Evolutionary conservation across 2,113 vertebrate genomes (phyloP).

Genomic region (Hirundichthys speculiger): DNA sequence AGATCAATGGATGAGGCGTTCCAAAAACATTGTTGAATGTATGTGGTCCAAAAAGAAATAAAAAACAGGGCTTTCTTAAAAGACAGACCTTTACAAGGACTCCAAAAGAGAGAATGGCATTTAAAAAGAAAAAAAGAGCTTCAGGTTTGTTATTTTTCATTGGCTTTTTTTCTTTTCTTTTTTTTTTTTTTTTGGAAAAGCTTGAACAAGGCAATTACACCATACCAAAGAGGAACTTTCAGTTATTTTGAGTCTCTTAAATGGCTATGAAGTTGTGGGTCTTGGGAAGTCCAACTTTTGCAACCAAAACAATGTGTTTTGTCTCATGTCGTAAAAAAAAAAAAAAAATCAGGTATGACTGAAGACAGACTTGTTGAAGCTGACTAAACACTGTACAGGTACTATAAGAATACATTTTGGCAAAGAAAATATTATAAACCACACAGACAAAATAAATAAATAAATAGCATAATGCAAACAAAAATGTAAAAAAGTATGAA

Average conservation of each 20-base stretch:
- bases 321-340: background rate
- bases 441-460: no score
- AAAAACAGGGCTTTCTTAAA: background rate
- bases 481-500: background rate
- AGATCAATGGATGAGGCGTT: slow-evolving; percentile 16
- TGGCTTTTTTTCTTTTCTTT: no score
- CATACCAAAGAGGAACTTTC: slow-evolving; percentile 21
- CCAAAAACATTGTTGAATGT: slow-evolving; percentile 19
- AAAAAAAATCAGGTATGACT: slow-evolving; percentile 19
- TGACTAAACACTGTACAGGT: slow-evolving; percentile 16
- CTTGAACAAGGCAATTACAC: slow-evolving; percentile 16
- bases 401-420: no score
- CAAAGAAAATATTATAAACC: background rate
- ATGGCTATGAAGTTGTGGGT: slow-evolving; percentile 31
- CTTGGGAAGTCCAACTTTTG: slow-evolving; percentile 27
- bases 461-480: no score
- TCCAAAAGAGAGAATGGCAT: background rate
- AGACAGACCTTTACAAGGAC: background rate
- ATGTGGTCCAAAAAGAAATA: slow-evolving; percentile 13
- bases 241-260: slow-evolving; percentile 34
- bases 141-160: slow-evolving; percentile 26
- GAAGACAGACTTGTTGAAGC: slow-evolving; percentile 13
- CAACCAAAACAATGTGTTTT: slow-evolving; percentile 42
- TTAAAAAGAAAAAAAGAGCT: background rate
- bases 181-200: slow-evolving; percentile 24